Evolutionary conservation across 2,888 invertebrate genomes (phyloP).

Genomic region (Ephialtes manifestator): DNA sequence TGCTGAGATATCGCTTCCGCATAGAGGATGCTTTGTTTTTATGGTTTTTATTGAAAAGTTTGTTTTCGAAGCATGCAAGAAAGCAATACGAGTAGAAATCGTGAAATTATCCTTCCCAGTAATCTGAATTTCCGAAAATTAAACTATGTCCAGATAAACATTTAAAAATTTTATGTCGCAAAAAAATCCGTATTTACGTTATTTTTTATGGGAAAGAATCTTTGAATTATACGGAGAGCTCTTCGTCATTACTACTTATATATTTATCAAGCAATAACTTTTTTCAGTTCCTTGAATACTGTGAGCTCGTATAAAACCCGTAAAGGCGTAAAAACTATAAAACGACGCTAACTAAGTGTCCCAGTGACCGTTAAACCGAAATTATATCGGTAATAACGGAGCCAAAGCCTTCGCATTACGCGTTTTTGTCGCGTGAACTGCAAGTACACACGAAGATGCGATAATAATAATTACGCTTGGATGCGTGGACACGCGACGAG

Average conservation of each 20-base stretch:
- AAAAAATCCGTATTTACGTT: neutral
- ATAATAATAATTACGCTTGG: slow-evolving; percentile 30
- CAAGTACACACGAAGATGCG: slow-evolving; percentile 11
- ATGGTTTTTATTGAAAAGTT: too few species aligned
- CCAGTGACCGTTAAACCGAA: slow-evolving; percentile 5
- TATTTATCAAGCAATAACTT: neutral
- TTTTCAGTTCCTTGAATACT: too few species aligned
- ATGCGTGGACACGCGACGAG: slow-evolving; percentile 41
- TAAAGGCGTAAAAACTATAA: neutral
- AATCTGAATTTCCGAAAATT: too few species aligned
- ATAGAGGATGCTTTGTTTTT: too few species aligned
- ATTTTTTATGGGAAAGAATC: neutral
- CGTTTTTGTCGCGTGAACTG: slow-evolving; percentile 21
- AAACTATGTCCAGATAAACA: neutral
- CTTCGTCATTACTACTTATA: neutral
- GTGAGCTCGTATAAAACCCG: neutral
- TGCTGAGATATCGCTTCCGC: too few species aligned
- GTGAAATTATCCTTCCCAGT: too few species aligned
- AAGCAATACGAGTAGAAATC: too few species aligned
- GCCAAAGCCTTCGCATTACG: neutral
- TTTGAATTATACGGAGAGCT: neutral
- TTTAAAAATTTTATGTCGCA: neutral
- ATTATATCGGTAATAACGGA: neutral
- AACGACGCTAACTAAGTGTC: neutral
- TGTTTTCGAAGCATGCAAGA: too few species aligned